Evolutionary conservation across 2,888 invertebrate genomes (phyloP).

Genomic region (Hemistola chrysoprasaria): DNA sequence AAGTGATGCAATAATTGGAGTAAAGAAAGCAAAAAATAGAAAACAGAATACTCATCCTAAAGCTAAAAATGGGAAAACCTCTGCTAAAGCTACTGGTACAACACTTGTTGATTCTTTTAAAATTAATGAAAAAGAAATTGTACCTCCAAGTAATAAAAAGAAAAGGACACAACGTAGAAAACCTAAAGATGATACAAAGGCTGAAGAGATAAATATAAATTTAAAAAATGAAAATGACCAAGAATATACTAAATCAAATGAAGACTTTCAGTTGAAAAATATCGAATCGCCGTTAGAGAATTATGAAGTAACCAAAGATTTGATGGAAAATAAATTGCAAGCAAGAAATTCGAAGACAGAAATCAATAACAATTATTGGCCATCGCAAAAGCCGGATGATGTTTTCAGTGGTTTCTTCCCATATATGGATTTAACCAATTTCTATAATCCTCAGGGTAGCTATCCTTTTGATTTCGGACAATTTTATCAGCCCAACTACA

Average conservation of each 20-base stretch:
- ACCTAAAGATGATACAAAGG: not conserved
- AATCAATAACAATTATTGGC: conserved; percentile 1
- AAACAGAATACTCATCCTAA: not conserved
- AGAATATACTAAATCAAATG: conserved; percentile 1
- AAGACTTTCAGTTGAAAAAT: conserved; percentile 7
- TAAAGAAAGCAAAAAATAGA: conserved; percentile 2
- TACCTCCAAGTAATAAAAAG: too few relatives aligned
- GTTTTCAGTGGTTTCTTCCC: conserved; percentile 19
- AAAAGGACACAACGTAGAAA: not conserved
- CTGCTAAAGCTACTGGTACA: too few relatives aligned
- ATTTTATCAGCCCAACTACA: conserved; percentile 26
- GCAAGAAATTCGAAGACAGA: conserved; percentile 26
- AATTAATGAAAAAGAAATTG: too few relatives aligned
- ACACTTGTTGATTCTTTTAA: too few relatives aligned
- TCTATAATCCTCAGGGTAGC: conserved; percentile 21
- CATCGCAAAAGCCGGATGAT: conserved; percentile 16
- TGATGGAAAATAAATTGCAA: conserved; percentile 29
- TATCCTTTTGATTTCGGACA: conserved; percentile 32
- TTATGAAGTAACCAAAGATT: conserved; percentile 22
- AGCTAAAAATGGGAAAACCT: not conserved
- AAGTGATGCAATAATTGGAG: not conserved
- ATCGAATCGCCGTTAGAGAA: conserved; percentile 20
- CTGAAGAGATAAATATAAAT: too few relatives aligned
- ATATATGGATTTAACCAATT: conserved; percentile 23
- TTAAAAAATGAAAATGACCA: too few relatives aligned